Percentiles rank a stretch among this genome's conserved stretches.
phyloP scores from a whole-genome alignment of 2,113 vertebrate species.

The Platysteira castanea region DNA sequence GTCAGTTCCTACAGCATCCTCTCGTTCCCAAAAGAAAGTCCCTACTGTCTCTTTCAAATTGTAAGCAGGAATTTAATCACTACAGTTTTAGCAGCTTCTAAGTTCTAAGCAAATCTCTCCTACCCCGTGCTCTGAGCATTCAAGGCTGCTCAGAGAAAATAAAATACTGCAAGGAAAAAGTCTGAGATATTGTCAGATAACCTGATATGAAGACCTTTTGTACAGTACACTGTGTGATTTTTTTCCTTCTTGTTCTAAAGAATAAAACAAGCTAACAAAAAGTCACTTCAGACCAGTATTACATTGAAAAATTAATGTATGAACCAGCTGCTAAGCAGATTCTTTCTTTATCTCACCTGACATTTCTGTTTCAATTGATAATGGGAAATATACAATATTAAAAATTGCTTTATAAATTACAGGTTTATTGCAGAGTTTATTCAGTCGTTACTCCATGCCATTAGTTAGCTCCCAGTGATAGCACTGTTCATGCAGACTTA shows the following conservation, averaged over 20 bases:
- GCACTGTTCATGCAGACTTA: neutral
- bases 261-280: neutral
- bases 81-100: neutral
- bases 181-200: neutral
- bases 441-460: neutral
- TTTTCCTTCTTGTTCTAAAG: neutral
- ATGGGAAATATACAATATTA: neutral
- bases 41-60: neutral
- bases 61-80: neutral
- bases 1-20: neutral
- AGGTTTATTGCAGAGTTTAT: neutral
- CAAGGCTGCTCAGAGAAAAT: neutral
- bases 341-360: neutral
- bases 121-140: neutral
- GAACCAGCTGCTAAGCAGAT: neutral
- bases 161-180: neutral
- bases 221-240: neutral
- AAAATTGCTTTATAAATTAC: neutral
- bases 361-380: neutral
- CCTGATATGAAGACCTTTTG: neutral
- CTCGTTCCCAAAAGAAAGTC: neutral
- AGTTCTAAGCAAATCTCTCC: neutral
- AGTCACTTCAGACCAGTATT: neutral
- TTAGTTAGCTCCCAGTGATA: neutral
- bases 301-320: neutral